Conservation (phyloP, 2,888 invertebrate species). For the Diachrysia chrysitis region DNA sequence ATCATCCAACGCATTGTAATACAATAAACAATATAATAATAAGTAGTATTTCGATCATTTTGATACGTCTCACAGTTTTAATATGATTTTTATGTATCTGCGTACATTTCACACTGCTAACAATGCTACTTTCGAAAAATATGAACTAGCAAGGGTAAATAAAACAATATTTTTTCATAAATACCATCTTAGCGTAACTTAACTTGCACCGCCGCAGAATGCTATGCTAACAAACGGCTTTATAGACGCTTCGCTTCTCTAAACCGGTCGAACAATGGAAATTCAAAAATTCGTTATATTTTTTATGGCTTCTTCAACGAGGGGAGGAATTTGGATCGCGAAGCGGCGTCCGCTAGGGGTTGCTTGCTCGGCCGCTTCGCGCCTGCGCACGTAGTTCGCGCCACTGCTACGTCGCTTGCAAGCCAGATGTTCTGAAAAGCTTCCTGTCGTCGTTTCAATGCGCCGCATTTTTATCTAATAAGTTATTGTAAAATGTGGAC, state of each 20-base stretch:
- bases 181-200: conserved; percentile 4
- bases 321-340: conserved; percentile 82
- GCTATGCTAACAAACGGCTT: conserved; percentile 44
- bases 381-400: conserved; percentile 89
- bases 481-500: conserved; percentile 83
- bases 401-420: conserved; percentile 88
- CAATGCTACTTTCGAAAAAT: not conserved
- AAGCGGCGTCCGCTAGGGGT: conserved; percentile 85
- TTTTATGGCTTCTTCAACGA: conserved; percentile 85
- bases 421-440: conserved; percentile 89
- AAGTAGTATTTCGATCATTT: not conserved
- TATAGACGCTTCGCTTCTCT: conserved; percentile 61
- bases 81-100: no score
- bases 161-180: conserved; percentile 13
- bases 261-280: conserved; percentile 85
- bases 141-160: not conserved
- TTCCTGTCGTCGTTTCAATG: conserved; percentile 85
- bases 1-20: not conserved
- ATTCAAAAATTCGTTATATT: conserved; percentile 88
- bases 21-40: not conserved
- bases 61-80: no score
- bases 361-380: conserved; percentile 83
- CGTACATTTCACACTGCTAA: not conserved
- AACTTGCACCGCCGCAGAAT: conserved; percentile 39
- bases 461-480: conserved; percentile 80